These are phyloP conservation scores for Pseudochirops corinnae DNA, from an alignment of 2,797 vertebrate genomes.

Conservation along the genomic window DNA sequence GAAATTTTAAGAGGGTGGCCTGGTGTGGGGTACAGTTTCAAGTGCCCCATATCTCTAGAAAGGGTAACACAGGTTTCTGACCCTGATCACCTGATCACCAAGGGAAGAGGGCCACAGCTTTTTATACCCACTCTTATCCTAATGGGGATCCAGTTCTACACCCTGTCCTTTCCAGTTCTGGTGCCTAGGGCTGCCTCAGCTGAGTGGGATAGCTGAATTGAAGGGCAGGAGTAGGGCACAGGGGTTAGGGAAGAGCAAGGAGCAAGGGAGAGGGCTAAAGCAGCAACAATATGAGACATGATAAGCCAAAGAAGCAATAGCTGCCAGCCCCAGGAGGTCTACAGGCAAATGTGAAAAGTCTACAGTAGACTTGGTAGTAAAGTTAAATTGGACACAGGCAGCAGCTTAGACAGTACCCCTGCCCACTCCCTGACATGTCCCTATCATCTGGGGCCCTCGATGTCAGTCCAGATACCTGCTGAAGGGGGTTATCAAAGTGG, in stretches of 20 bases:
- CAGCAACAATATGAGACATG: not conserved
- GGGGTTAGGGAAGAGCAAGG: not conserved
- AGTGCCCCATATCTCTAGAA: not conserved
- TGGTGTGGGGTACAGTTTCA: not conserved
- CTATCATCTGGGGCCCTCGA: not conserved
- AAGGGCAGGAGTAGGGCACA: not conserved
- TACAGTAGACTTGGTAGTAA: slow-evolving; percentile 66
- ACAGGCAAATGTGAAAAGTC: slow-evolving; percentile 36
- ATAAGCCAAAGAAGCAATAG: not conserved
- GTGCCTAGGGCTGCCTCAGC: slow-evolving; percentile 65
- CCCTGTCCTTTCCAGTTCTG: slow-evolving; percentile 71
- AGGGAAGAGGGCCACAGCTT: not conserved
- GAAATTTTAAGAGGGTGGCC: not conserved
- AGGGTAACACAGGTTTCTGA: not conserved
- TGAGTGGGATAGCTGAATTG: slow-evolving; percentile 75
- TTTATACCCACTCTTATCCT: not conserved
- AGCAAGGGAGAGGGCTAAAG: not conserved
- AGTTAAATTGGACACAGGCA: slow-evolving; percentile 29
- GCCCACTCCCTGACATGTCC: not conserved
- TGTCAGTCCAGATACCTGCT: not conserved
- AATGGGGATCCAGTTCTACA: slow-evolving; percentile 54
- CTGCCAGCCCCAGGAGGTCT: slow-evolving; percentile 31
- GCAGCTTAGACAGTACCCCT: not conserved
- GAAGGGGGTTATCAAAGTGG: not conserved
- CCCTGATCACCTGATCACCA: not conserved